Evolutionary conservation across 2,797 vertebrate species (phyloP), one percentile per base, ranked within the genome.

Genomic region (Podarcis siculus): DNA sequence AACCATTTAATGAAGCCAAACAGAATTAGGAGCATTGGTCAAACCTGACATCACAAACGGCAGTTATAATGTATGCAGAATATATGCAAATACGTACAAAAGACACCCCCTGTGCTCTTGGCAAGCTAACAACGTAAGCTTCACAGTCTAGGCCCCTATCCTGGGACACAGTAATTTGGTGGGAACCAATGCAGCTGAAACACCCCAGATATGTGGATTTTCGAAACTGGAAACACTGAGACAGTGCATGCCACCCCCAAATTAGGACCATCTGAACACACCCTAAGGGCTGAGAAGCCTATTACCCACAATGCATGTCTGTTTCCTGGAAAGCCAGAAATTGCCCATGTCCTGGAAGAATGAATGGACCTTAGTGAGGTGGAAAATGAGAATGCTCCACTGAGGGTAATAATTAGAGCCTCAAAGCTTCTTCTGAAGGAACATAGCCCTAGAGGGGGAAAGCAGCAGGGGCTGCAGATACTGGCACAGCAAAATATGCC

Each of bases 261-360:
- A 86, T 86, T 75, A 82, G 64, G 61, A 69, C 58, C 78, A 86
- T 86, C 32, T 55, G 32, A 81, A 82, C 66, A 77, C 73, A n/a
- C 71, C 79, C 61, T 66, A 85, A 79, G 75, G 69, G 58, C 37
- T 89, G 58, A 39, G 58, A 89, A 89, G 85, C 4, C 10, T 76
- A 42, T 87, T 82, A 89, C 69, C 42, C 42, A 81, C 49, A 81
- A 81, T 69, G 58, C 78, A 76, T 13, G 42, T 35, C 83, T 5
- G 37, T 85, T 42, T 75, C 72, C 75, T 89, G 25, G 72, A 58
- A 85, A 85, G 83, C 79, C 83, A 89, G 58, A 89, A 76, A 87
- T 82, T 76, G 79, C 15, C 79, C 39, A 67, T 76, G 58, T 45
- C 39, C 58, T 67, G 58, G 39, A 82, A 82, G 15, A 87, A 87